Conservation (phyloP, 2,113 vertebrate genomes). For the Forbesichthys papilliferus region DNA sequence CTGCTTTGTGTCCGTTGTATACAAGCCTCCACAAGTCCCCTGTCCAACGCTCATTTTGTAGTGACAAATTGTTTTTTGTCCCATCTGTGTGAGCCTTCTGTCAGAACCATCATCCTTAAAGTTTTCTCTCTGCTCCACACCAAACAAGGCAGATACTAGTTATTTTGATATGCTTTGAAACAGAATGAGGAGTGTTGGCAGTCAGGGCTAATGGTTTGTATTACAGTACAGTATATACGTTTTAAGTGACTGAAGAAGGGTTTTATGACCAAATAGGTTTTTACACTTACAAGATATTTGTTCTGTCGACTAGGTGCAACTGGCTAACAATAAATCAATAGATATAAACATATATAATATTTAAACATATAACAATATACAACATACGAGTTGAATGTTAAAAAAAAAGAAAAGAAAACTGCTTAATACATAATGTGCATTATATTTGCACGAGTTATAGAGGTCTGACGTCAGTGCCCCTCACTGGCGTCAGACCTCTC, state of each 20-base stretch:
- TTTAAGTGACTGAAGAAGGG: background rate
- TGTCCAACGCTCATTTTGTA: background rate
- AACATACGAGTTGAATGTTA: too few relatives aligned
- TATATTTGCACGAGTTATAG: too few relatives aligned
- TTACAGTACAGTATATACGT: background rate
- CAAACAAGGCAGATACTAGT: background rate
- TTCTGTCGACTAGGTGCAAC: too few relatives aligned
- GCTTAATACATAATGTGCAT: too few relatives aligned
- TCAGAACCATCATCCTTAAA: background rate
- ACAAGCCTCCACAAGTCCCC: background rate
- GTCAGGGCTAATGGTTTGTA: background rate
- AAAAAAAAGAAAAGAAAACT: too few relatives aligned
- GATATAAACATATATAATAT: too few relatives aligned
- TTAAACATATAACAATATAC: too few relatives aligned
- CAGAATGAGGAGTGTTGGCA: background rate
- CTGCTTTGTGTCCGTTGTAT: background rate
- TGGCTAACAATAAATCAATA: too few relatives aligned
- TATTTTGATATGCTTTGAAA: background rate
- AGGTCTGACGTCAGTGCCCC: too few relatives aligned
- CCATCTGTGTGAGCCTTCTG: conserved; percentile 1
- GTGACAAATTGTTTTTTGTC: background rate
- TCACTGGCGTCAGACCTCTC: too few relatives aligned
- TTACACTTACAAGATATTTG: too few relatives aligned
- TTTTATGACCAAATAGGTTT: too few relatives aligned
- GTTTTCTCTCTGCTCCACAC: background rate